Conservation (phyloP, 2,797 vertebrate genomes). For the Lepus townsendii region DNA sequence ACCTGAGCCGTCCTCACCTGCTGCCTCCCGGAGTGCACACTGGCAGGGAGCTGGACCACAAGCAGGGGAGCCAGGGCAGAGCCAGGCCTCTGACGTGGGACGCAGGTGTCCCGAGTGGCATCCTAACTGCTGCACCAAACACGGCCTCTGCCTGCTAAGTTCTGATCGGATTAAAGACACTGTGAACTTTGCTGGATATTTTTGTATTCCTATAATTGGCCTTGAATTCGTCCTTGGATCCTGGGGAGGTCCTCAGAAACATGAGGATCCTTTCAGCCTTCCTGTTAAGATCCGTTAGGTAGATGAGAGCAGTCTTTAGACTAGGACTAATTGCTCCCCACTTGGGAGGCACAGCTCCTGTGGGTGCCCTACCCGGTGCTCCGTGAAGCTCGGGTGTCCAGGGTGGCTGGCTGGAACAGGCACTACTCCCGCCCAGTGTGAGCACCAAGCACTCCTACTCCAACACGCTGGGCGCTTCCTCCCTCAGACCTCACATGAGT, state of each 20-base stretch:
- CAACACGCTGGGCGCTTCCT: rapidly evolving
- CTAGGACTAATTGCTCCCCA: not conserved
- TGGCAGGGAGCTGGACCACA: too few relatives aligned
- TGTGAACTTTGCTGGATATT: not conserved
- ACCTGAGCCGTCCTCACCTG: too few relatives aligned
- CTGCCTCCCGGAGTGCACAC: too few relatives aligned
- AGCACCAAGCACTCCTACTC: rapidly evolving
- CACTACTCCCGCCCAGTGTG: rapidly evolving
- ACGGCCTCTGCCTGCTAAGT: not conserved
- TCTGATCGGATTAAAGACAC: not conserved
- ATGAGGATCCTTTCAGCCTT: not conserved
- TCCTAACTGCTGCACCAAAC: too few relatives aligned
- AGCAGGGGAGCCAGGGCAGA: too few relatives aligned
- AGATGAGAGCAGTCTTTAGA: not conserved
- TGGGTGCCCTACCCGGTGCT: rapidly evolving
- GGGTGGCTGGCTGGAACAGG: rapidly evolving
- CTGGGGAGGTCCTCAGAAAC: not conserved
- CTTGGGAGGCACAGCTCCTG: not conserved
- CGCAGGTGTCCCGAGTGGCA: too few relatives aligned
- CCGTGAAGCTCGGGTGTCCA: not conserved
- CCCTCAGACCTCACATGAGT: not conserved
- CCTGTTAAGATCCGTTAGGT: not conserved
- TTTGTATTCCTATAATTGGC: not conserved
- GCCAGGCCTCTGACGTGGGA: too few relatives aligned
- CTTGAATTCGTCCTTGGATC: not conserved